phyloP scores from a whole-genome alignment of 2,888 invertebrate species.

The Synergus laeviventris region DNA sequence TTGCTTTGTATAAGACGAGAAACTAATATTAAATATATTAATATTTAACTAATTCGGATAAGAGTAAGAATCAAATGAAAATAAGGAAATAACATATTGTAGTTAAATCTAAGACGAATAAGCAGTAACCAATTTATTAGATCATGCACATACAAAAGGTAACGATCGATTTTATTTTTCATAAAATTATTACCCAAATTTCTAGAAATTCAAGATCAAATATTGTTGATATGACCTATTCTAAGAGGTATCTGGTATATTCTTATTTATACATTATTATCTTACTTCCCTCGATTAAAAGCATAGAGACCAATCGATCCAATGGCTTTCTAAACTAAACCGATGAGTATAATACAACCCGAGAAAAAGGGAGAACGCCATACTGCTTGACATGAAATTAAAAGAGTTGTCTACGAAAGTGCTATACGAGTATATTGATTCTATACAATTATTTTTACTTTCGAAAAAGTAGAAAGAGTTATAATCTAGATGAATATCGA shows the following conservation, averaged over 20 bases:
- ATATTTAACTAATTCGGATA: too few relatives aligned
- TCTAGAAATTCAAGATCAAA: neutral
- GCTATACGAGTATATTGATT: neutral
- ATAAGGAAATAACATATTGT: too few relatives aligned
- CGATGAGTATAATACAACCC: too few relatives aligned
- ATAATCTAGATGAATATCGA: neutral
- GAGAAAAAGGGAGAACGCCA: constrained; percentile 1
- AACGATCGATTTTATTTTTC: neutral
- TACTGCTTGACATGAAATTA: neutral
- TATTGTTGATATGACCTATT: neutral
- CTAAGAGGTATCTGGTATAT: too few relatives aligned
- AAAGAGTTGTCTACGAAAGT: too few relatives aligned
- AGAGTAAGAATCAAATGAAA: too few relatives aligned
- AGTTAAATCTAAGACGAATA: too few relatives aligned
- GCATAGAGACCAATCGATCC: neutral
- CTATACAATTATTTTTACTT: neutral
- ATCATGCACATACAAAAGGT: neutral
- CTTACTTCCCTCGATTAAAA: neutral
- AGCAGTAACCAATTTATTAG: too few relatives aligned
- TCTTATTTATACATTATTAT: neutral
- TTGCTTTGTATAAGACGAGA: too few relatives aligned
- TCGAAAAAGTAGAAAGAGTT: neutral
- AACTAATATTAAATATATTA: too few relatives aligned
- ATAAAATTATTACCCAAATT: neutral
- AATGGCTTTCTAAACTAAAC: constrained; percentile 4